Percentiles rank a stretch among this genome's conserved stretches.
Conservation (phyloP, 1,140 invertebrate species). For the Diuraphis noxia region DNA sequence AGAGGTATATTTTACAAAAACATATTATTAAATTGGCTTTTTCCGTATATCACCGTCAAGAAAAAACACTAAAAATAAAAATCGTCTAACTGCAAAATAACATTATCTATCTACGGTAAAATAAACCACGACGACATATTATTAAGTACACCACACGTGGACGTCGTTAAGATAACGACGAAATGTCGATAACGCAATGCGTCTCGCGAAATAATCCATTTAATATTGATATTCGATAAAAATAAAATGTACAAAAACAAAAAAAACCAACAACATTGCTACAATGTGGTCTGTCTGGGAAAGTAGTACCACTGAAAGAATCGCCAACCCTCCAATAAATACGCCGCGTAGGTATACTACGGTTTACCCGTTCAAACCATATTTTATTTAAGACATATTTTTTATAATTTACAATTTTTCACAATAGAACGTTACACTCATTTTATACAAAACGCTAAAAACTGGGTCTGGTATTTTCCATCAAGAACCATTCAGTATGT, state of each 20-base stretch:
- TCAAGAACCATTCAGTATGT: neutral
- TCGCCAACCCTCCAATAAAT: neutral
- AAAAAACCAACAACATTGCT: neutral
- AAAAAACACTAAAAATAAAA: neutral
- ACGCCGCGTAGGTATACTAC: neutral
- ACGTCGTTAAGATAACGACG: neutral
- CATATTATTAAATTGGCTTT: neutral
- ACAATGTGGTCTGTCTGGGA: neutral
- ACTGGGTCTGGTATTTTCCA: neutral
- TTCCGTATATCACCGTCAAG: neutral
- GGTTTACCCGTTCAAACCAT: neutral
- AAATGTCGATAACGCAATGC: slow-evolving; percentile 5
- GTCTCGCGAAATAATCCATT: neutral
- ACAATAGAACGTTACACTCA: no score
- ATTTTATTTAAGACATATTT: no score
- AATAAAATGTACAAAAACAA: neutral
- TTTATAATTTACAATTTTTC: neutral
- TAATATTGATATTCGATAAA: neutral
- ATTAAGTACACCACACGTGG: neutral
- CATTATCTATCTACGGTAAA: neutral
- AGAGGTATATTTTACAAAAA: neutral
- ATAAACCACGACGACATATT: neutral
- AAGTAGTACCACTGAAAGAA: neutral
- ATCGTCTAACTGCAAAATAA: neutral
- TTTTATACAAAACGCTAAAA: neutral